Conservation (phyloP, 2,113 vertebrate genomes). For the Oophaga pumilio region DNA sequence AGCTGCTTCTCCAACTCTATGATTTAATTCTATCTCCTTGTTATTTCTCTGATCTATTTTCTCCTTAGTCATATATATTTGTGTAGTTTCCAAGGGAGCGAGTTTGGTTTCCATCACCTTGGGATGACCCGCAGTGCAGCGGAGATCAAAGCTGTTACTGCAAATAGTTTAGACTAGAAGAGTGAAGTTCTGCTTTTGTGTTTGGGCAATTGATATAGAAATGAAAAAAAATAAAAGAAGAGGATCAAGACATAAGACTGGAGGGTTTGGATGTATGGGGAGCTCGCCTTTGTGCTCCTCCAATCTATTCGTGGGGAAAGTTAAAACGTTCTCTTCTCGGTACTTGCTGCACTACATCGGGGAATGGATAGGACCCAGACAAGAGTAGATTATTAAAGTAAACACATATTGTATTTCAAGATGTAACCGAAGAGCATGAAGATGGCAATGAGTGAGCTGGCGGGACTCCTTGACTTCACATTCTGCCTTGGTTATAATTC, state of each 20-base stretch:
- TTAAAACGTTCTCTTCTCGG: not conserved
- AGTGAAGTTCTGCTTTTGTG: conserved; percentile 43
- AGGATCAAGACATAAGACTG: conserved; percentile 29
- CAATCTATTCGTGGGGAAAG: conserved; percentile 6
- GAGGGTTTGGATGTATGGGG: conserved; percentile 38
- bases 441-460: not conserved
- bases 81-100: conserved; percentile 26
- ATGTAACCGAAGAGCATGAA: conserved; percentile 32
- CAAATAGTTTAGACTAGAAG: conserved; percentile 24
- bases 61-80: not conserved
- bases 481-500: conserved; percentile 37
- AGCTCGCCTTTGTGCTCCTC: conserved; percentile 34
- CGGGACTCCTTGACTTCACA: conserved; percentile 28
- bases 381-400: conserved; percentile 20
- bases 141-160: conserved; percentile 28
- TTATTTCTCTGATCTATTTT: conserved; percentile 1
- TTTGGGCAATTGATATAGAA: conserved; percentile 9
- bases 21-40: not conserved
- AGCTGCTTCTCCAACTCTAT: not conserved
- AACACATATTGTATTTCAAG: conserved; percentile 40
- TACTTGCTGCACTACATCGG: not conserved
- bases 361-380: not conserved
- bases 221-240: not conserved
- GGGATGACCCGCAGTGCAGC: conserved; percentile 32
- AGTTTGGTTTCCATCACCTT: conserved; percentile 39